Base-by-base conservation (phyloP, 2,113 vertebrate species). In the Psilopogon haemacephalus region DNA sequence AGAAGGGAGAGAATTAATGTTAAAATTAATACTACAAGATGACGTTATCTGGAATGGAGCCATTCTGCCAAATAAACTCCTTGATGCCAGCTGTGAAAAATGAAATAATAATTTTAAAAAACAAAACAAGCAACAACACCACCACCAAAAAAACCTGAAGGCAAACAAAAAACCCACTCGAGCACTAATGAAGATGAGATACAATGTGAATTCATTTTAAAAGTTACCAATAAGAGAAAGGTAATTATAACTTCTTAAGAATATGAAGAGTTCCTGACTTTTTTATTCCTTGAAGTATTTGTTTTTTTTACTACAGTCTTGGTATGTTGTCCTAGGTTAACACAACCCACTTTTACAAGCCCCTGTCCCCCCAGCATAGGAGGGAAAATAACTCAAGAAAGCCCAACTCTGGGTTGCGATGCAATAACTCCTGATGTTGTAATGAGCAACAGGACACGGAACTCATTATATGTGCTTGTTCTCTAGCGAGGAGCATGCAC, bases 391-490 rank as follows among this genome's bases (percentile, higher is more conserved):
- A 18, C 48, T 24, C 11, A 24, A 50, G 24, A 50, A 12, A 50
- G 12, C 48, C 23, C 48, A 50, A 5, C 48, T 50, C 48, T 50
- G 48, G 48, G 48, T 50, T 12, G 48, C 24, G 48, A 50, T 68
- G 35, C 7, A 78, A 6, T 78, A 54, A 68, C 32, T 90, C 81
- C 14, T 83, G 38, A 5, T 90, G 54, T 5, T 75, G 8, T 68
- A 38, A 7, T 69, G 38, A 56, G 18, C 3, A 14, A 24, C 2
- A 2, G 27, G 26, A 60, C 33, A 46, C 7, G 30, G 55, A 1
- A 5, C 11, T 71, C 9, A 2, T 9, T 48, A 4, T 35, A 4
- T n/a, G 10, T 76, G 23, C 3, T 0, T 44, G 8, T 56, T 81
- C 27, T 74, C 16, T 14, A 38, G 84, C 23, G 33, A 64, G 72